phyloP scores from a whole-genome alignment of 2,797 vertebrate genomes.

The Tragopan temminckii region DNA sequence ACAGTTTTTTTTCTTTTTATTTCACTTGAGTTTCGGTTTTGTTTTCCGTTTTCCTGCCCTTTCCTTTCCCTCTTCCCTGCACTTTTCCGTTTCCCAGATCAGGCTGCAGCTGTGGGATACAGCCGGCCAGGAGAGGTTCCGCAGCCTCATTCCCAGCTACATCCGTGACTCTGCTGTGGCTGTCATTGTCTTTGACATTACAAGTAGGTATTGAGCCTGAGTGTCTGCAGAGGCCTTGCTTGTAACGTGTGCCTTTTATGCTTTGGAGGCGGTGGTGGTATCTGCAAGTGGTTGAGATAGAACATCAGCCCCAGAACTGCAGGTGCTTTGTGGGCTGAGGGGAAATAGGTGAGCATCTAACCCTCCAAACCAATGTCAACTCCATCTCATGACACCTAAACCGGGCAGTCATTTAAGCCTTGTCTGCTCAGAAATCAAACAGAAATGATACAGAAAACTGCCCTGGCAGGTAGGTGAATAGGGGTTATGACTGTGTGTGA shows the following conservation, averaged over 20 bases:
- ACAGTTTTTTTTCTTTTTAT: conserved; percentile 14
- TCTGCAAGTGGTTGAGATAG: neutral
- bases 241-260: neutral
- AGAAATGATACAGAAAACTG: neutral
- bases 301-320: neutral
- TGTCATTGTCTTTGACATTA: conserved; percentile 94
- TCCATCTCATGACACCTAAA: neutral
- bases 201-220: conserved; percentile 81
- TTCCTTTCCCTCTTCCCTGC: conserved; percentile 21
- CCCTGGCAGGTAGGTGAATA: neutral
- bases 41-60: conserved; percentile 72
- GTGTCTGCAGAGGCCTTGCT: conserved; percentile 19
- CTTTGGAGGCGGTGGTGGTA: neutral
- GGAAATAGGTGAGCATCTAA: neutral
- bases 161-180: conserved; percentile 92
- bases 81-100: conserved; percentile 86
- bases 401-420: neutral
- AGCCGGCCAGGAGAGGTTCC: conserved; percentile 92
- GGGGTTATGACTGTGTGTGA: neutral
- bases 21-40: conserved; percentile 72
- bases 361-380: neutral
- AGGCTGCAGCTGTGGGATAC: conserved; percentile 94
- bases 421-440: neutral
- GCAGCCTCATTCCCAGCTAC: conserved; percentile 94
- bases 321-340: neutral